phyloP scores from a whole-genome alignment of 2,888 invertebrate genomes.

The Galeopsomyia nigrocyanea region DNA sequence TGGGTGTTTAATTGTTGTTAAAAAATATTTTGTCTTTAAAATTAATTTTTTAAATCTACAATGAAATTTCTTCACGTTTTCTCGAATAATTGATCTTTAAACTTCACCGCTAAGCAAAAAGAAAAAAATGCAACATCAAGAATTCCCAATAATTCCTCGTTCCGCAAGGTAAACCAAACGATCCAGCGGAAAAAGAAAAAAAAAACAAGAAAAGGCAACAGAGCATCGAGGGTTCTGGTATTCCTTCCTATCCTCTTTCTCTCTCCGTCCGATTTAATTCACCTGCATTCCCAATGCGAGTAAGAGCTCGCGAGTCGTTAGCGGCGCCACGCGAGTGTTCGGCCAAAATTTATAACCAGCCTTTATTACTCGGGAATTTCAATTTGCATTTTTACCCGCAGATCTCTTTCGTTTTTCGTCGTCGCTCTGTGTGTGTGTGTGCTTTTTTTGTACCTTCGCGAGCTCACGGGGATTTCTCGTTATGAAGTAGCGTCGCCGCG shows the following conservation, averaged over 20 bases:
- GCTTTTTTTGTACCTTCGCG: slow-evolving; percentile 6
- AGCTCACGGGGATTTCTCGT: slow-evolving; percentile 8
- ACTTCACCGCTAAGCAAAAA: no score
- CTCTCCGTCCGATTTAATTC: slow-evolving; percentile 32
- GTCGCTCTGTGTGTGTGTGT: not conserved
- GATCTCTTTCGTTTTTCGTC: not conserved
- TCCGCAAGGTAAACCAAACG: no score
- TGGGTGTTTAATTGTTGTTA: no score
- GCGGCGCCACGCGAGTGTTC: slow-evolving; percentile 7
- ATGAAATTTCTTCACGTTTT: no score
- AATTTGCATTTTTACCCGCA: slow-evolving; percentile 45
- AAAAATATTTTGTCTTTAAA: no score
- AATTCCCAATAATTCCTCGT: no score
- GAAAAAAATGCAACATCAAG: no score
- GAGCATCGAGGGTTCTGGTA: not conserved
- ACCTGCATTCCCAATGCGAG: slow-evolving; percentile 31
- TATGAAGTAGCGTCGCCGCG: slow-evolving; percentile 19
- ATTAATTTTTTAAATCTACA: no score
- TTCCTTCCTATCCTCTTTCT: not conserved
- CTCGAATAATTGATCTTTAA: no score
- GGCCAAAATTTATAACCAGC: slow-evolving; percentile 34
- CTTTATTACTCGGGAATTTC: slow-evolving; percentile 42
- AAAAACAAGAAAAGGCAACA: no score
- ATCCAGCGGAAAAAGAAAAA: no score
- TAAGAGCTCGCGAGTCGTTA: slow-evolving; percentile 27